Evolutionary conservation across 2,113 vertebrate genomes (phyloP), one percentile per base, ranked within the genome.

Genomic region (Corythaixoides concolor): DNA sequence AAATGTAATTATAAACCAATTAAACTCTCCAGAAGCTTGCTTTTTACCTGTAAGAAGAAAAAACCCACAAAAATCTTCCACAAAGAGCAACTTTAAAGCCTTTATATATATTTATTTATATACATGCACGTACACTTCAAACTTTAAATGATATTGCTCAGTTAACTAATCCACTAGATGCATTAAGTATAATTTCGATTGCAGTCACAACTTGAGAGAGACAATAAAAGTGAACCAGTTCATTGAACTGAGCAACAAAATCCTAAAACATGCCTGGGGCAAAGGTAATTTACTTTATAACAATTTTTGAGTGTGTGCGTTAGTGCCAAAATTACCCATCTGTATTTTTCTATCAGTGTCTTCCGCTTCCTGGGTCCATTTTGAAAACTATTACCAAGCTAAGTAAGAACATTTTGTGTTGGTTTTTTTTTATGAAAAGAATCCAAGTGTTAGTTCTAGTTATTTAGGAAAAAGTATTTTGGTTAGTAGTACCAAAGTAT

Each of bases 1-100:
- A 89, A 94, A 91, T 33, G 32, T 60, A 97, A 95, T 92, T 94
- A 82, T 76, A 84, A 92, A 76, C 52, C 19, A 85, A 82, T 93
- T 93, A 91, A 92, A 68, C 30, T 69, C 47, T 88, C 85, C 43
- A 88, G 64, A 70, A 94, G 12, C 33, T 88, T 77, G 70, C 37
- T 74, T 89, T 85, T 85, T 60, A 41, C 56, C 32, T 80, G 53
- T 50, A 73, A 73, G 45, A 90, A 74, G 33, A 62, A 66, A 50
- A 30, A 90, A 62, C n/a, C 8, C 58, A 84, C 53, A 92, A 62
- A 77, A 53, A 52, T 70, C n/a, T 83, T 90, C 49, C 60, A 76
- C 55, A 88, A 74, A 93, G 66, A 66, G 84, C 86, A 85, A 6
- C 17, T 58, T 77, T 30, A 9, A 69, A 75, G 6, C 15, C 20